These are phyloP conservation scores for Pseudochirops cupreus DNA, from an alignment of 2,797 vertebrate genomes.

Conservation along the genomic window DNA sequence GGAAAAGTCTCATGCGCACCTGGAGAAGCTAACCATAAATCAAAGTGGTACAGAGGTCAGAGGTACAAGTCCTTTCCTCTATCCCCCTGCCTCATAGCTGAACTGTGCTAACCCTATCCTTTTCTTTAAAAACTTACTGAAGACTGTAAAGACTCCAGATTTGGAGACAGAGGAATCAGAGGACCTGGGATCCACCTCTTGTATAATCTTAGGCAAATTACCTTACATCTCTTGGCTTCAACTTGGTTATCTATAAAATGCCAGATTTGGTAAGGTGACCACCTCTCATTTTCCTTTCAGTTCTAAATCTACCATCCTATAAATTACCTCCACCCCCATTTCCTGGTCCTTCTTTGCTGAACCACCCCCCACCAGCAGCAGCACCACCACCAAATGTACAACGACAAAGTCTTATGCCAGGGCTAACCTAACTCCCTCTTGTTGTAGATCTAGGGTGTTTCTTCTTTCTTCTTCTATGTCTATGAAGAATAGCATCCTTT, in stretches of 20 bases:
- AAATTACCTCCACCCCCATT: neutral
- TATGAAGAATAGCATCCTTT: neutral
- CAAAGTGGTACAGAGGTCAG: conserved; percentile 36
- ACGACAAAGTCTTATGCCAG: neutral
- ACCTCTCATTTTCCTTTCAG: neutral
- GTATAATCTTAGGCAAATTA: neutral
- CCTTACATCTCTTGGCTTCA: neutral
- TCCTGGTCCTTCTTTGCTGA: neutral
- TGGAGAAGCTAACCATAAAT: conserved; percentile 30
- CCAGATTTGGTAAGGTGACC: neutral
- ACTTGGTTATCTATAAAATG: neutral
- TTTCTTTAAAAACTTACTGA: neutral
- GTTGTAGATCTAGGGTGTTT: neutral
- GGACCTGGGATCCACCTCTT: neutral
- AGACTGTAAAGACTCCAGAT: neutral
- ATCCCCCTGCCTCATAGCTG: conserved; percentile 56
- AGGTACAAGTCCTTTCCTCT: conserved; percentile 1
- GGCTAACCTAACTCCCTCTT: neutral
- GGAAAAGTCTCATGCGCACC: neutral
- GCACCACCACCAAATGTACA: neutral
- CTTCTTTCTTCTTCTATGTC: neutral
- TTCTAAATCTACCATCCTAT: neutral
- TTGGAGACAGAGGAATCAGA: neutral
- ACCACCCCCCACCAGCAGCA: neutral
- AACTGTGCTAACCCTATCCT: neutral